Evolutionary conservation across 2,888 invertebrate species (phyloP), one percentile per base, ranked within the genome.

Genomic region (Apocheima hispidaria): DNA sequence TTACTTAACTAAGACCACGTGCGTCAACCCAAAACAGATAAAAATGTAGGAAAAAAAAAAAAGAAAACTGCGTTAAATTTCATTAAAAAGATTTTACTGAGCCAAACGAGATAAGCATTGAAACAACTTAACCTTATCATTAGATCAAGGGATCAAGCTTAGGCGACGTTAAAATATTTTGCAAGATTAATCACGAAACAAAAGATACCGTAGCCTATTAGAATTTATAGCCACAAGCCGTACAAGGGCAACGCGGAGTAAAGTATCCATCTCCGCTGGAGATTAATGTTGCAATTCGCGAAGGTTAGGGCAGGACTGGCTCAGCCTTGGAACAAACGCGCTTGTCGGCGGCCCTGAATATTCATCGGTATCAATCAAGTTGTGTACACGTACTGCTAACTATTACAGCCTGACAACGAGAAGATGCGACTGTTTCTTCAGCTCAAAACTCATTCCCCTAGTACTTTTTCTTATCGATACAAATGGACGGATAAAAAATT

Each of bases 291-390:
- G 77, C 78, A 83, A 84, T 82, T 78, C 74, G 76, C 77, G 79
- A 74, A 81, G 81, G 82, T 84, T 81, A 77, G 77, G 78, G 78
- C 60, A 74, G 72, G 78, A 74, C 75, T 75, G 73, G 71, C 49
- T 40, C 53, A 52, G 77, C 73, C 72, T 78, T 75, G 72, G 74
- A 78, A 78, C 78, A 78, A 81, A 84, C 79, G 74, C 78, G 75
- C 68, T 81, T 83, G 81, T 81, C 75, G 81, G 78, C 78, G 77
- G 76, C 74, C 67, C 71, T 79, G 79, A 83, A 86, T 86, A 88
- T 86, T 86, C 82, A 86, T 86, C 82, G 79, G 77, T 82, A 87
- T 88, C 87, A 86, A 88, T 87, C 89, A 87, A 81, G 75, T 74
- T 71, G 77, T 77, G 79, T 84, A 85, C 86, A 86, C 62, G 64